These are phyloP conservation scores for Drosophila malerkotliana DNA, from an alignment of 1,140 invertebrate genomes.

Conservation along the genomic window DNA sequence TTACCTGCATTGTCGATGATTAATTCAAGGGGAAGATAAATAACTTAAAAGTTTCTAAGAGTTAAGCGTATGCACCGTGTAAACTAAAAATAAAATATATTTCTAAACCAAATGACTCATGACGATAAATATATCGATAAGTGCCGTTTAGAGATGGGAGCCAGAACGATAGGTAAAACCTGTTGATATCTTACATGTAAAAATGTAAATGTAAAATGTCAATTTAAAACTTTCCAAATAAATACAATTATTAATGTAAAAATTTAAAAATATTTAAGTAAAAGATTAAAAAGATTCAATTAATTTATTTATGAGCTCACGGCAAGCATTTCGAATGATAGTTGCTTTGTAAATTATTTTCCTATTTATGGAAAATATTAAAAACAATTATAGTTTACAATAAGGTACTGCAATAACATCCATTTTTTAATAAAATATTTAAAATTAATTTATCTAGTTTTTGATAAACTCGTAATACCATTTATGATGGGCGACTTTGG, in stretches of 20 bases:
- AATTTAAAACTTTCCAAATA: no score
- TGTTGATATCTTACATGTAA: background rate
- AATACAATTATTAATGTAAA: no score
- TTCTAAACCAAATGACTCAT: constrained; percentile 41
- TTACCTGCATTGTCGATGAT: constrained; percentile 42
- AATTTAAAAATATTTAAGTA: background rate
- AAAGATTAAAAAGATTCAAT: background rate
- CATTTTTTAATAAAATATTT: background rate
- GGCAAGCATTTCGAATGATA: background rate
- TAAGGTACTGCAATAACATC: constrained; percentile 1
- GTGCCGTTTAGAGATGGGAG: constrained; percentile 1
- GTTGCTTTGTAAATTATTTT: background rate
- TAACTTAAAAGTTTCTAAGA: background rate
- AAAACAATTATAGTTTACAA: background rate
- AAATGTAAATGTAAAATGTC: background rate
- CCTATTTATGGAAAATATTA: background rate
- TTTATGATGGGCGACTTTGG: background rate
- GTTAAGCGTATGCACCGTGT: constrained; percentile 15
- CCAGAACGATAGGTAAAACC: background rate
- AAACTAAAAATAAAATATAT: constrained; percentile 52
- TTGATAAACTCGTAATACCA: constrained; percentile 6
- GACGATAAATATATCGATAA: constrained; percentile 14
- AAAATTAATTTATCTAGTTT: constrained; percentile 4
- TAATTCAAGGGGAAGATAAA: constrained; percentile 5
- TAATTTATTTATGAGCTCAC: constrained; percentile 11